These are phyloP conservation scores for Fragum fragum DNA, from an alignment of 2,888 invertebrate genomes.

Conservation along the genomic window DNA sequence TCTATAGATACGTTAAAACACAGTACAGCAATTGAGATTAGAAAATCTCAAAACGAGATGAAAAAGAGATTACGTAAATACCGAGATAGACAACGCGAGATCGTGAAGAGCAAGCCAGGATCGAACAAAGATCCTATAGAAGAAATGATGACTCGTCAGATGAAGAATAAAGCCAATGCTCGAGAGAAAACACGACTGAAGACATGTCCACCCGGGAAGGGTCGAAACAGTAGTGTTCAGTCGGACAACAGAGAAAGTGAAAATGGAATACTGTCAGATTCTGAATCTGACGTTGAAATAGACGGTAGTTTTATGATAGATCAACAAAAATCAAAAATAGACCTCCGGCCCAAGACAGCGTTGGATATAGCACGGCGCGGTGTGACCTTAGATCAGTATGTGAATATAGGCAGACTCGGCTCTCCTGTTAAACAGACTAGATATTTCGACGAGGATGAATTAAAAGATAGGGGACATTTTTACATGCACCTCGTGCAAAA, in stretches of 20 bases:
- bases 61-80: conserved; percentile 61
- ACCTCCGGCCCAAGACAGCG: conserved; percentile 64
- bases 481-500: conserved; percentile 58
- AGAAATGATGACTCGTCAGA: conserved; percentile 55
- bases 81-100: conserved; percentile 64
- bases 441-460: conserved; percentile 67
- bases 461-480: conserved; percentile 59
- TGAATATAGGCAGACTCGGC: conserved; percentile 55
- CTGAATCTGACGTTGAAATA: conserved; percentile 61
- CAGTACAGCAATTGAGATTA: conserved; percentile 59
- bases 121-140: conserved; percentile 58
- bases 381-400: conserved; percentile 41
- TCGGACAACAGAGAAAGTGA: neutral
- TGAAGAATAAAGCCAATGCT: conserved; percentile 52
- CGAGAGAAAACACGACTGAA: conserved; percentile 43
- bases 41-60: conserved; percentile 65
- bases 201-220: conserved; percentile 36
- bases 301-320: conserved; percentile 65
- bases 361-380: conserved; percentile 56
- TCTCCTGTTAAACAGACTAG: conserved; percentile 45
- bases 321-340: conserved; percentile 65
- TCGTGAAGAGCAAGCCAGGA: conserved; percentile 47
- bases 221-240: neutral
- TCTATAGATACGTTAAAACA: conserved; percentile 63
- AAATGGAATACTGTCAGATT: conserved; percentile 31